These are phyloP conservation scores for Numenius phaeopus DNA, from an alignment of 2,797 vertebrate genomes.

Conservation along the genomic window DNA sequence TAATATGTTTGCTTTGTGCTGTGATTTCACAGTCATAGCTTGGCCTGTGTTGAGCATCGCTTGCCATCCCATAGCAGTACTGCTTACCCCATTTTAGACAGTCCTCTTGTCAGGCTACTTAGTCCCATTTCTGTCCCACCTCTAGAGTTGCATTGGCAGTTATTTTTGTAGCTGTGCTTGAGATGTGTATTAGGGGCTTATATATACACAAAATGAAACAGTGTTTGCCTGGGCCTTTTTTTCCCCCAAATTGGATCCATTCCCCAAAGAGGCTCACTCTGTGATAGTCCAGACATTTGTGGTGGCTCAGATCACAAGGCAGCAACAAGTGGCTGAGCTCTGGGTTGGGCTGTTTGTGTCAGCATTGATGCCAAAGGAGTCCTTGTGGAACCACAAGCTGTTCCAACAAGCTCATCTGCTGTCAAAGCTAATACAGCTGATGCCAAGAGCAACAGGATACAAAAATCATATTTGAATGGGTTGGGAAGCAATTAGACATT, in stretches of 20 bases:
- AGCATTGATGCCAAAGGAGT: background rate
- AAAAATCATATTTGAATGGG: background rate
- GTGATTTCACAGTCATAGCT: background rate
- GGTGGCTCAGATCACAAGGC: background rate
- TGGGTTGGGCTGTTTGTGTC: background rate
- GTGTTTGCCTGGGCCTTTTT: background rate
- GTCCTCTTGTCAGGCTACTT: background rate
- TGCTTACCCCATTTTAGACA: background rate
- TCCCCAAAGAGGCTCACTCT: background rate
- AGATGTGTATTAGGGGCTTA: background rate
- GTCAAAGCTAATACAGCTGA: background rate
- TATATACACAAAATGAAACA: background rate
- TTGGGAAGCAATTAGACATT: background rate
- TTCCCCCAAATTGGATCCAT: accelerated
- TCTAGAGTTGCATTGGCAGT: background rate
- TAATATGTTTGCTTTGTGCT: background rate
- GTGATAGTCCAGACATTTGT: background rate
- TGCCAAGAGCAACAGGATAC: background rate
- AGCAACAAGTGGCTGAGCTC: background rate
- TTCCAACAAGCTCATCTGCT: background rate
- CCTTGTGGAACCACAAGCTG: background rate
- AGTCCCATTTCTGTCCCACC: background rate
- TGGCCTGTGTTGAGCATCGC: background rate
- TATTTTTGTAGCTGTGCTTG: background rate
- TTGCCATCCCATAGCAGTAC: background rate